A percentile compares a stretch with the other conserved stretches of the same genome.
These are phyloP conservation scores for Drosophila neocordata DNA, from an alignment of 1,140 invertebrate species.

Conservation along the genomic window DNA sequence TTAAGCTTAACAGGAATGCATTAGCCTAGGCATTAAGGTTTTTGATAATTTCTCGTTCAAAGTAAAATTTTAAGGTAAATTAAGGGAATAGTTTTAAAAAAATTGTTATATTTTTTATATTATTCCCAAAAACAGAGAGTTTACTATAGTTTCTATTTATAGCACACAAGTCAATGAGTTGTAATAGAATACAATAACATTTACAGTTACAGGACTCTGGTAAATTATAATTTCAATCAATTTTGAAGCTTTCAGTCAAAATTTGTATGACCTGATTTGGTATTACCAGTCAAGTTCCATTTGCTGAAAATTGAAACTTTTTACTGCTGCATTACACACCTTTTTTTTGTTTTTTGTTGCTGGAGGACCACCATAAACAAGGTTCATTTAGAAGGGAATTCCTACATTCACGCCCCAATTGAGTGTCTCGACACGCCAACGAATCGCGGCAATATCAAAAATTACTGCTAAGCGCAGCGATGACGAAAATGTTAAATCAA, in stretches of 20 bases:
- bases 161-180: no score
- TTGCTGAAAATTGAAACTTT: neutral
- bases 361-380: neutral
- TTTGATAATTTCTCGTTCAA: no score
- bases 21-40: no score
- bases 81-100: no score
- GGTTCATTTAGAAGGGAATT: conserved; percentile 22
- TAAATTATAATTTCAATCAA: neutral
- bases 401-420: conserved; percentile 51
- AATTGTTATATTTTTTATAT: no score
- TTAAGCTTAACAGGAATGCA: no score
- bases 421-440: conserved; percentile 61
- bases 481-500: conserved; percentile 66
- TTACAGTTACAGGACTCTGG: no score
- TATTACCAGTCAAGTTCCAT: neutral
- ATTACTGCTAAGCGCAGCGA: conserved; percentile 47
- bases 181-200: no score
- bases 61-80: no score
- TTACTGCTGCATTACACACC: neutral
- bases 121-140: no score
- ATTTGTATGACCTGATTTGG: neutral
- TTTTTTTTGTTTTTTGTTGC: neutral
- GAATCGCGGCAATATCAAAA: conserved; percentile 37
- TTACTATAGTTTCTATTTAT: no score
- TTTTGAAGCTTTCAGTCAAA: neutral